Conservation (phyloP, 2,113 vertebrate genomes). For the Gymnorhina tibicen region DNA sequence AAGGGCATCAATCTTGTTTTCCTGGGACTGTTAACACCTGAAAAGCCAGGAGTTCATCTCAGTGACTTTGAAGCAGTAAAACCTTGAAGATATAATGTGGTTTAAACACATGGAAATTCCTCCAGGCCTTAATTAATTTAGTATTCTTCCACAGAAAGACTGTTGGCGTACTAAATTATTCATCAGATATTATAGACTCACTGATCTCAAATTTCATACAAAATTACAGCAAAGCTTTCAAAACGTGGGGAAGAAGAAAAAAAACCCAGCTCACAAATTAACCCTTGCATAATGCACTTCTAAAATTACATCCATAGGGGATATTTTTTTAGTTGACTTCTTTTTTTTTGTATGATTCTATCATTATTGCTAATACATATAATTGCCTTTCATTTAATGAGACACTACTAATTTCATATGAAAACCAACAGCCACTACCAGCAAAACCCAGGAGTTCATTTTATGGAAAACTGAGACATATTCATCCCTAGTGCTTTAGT, state of each 20-base stretch:
- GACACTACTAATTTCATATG: background rate
- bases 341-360: background rate
- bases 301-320: constrained; percentile 38
- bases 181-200: constrained; percentile 71
- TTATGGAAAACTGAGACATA: background rate
- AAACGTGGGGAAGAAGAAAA: background rate
- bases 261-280: constrained; percentile 29
- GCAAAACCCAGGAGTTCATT: background rate
- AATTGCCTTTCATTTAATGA: constrained; percentile 58
- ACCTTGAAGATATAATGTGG: constrained; percentile 71
- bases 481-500: background rate
- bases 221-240: constrained; percentile 69
- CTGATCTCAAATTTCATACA: constrained; percentile 70
- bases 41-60: constrained; percentile 53
- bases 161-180: constrained; percentile 74
- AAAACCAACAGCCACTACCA: constrained; percentile 26
- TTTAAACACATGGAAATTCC: constrained; percentile 73
- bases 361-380: constrained; percentile 39
- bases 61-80: constrained; percentile 65
- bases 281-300: constrained; percentile 53
- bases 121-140: constrained; percentile 76
- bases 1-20: constrained; percentile 52
- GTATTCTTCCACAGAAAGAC: constrained; percentile 71
- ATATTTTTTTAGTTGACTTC: background rate
- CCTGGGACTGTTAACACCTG: constrained; percentile 44